Base-by-base conservation (phyloP, 2,113 vertebrate species). In the Orthonyx spaldingii region DNA sequence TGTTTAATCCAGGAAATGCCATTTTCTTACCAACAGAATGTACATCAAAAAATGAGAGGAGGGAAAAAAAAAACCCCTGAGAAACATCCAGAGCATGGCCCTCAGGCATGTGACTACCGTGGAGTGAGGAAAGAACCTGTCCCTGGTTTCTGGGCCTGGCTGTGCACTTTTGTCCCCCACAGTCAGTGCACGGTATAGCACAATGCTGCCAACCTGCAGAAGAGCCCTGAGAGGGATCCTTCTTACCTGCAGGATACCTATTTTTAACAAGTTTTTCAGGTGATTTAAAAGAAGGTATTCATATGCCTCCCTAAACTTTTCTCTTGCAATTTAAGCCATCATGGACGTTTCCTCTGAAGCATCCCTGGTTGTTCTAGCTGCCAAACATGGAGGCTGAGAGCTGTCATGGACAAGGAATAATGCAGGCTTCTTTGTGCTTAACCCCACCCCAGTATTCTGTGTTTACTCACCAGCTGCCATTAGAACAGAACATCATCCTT, bases 111-210 rank as follows among this genome's bases (percentile, higher is more conserved):
- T 83, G 42, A 75, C 60, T 47, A 21, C 50, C 6, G 11, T 3
- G 12, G 37, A n/a, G 15, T 0, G 3, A 39, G 32, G 23, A 19
- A 46, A 66, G 42, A 28, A 26, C 1, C 11, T 26, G 32, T 16
- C 15, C 22, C 32, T 71, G 47, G 10, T 53, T 83, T n/a, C 69
- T 56, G n/a, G 15, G 33, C 33, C 30, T 14, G 11, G 5, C 52
- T 63, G 42, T 24, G 27, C 3, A 0, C 8, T 3, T 24, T 57
- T 41, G 56, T 57, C 14, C 32, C 57, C 6, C n/a, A 3, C 2
- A n/a, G 24, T 18, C 44, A 22, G 6, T 4, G 16, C 4, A 3
- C 0, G 3, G 23, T 9, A 10, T 16, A 23, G 32, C 32, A 50
- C 3, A 3, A 37, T 75, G 35, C 44, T 80, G 39, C 37, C 20